Evolutionary conservation across 2,888 invertebrate genomes (phyloP), one percentile per base, ranked within the genome.

Genomic region (Brenthis hecate): DNA sequence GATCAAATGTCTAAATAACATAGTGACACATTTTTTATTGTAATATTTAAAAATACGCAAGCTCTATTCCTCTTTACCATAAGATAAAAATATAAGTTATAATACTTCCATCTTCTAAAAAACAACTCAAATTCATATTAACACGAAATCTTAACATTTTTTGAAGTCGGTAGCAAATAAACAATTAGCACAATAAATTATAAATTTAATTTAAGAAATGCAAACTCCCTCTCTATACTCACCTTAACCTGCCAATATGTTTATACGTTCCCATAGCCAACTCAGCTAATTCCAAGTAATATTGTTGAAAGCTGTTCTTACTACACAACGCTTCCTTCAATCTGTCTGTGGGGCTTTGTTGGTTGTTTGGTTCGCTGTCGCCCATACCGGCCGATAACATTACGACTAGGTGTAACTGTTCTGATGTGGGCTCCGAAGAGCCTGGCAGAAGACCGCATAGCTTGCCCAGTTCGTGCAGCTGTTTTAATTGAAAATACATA

Each of bases 211-310:
- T 43, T 8, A 8, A 28, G 28, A 28, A 28, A 28, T 28, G 3
- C 28, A n/a, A 32, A 23, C 28, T 47, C 19, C 36, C 13, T 11
- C 13, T 11, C n/a, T 28, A 53, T 55, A 78, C 81, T 62, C 13
- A 93, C 84, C 95, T 92, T 76, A 95, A 84, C 70, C 96, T 93
- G 1, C 96, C 96, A 73, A 99, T 98, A 89, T 99, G 98, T 81
- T 99, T 99, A 83, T 97, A 99, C 0, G 98, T 99, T 64, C 98
- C 98, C 95, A 99, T 98, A 0, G 99, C 98, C 73, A 99, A 88
- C 85, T 99, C 99, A 0, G 98, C 97, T 70, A 99, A 88, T 87
- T 99, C 99, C 83, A 98, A 88, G 82, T 99, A 99, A 76, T 98
- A 96, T 83, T 97, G 97, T 78, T 97, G 96, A 84, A 99, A 99